Conservation (phyloP, 2,113 vertebrate genomes). For the Hiodon alosoides region DNA sequence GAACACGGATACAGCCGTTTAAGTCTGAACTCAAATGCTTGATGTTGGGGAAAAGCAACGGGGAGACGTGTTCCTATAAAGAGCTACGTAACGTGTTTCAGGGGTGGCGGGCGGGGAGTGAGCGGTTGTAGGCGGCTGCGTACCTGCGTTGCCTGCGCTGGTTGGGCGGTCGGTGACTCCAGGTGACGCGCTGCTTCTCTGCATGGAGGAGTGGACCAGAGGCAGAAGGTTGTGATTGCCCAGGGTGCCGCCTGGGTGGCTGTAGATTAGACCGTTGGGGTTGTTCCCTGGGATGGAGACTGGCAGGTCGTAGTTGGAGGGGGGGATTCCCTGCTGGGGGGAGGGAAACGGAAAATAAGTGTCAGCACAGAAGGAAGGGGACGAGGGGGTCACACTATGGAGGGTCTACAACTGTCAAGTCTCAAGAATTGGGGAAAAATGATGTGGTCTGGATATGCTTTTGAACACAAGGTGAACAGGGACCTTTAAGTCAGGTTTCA, state of each 20-base stretch:
- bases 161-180: conserved; percentile 77
- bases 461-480: not conserved
- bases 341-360: conserved; percentile 31
- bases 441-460: not conserved
- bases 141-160: conserved; percentile 86
- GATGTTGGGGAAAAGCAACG: too few species aligned
- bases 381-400: not conserved
- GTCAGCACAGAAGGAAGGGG: not conserved
- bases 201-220: conserved; percentile 80
- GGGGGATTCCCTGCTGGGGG: conserved; percentile 74
- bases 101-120: not conserved
- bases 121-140: not conserved
- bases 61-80: too few species aligned
- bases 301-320: conserved; percentile 90
- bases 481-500: not conserved
- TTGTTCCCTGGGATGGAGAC: conserved; percentile 79
- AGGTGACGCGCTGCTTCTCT: conserved; percentile 92
- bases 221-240: conserved; percentile 84
- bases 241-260: conserved; percentile 78
- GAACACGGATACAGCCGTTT: too few species aligned
- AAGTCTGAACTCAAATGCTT: too few species aligned
- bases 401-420: not conserved
- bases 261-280: conserved; percentile 82
- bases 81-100: not conserved
- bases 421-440: not conserved